A percentile compares a stretch with the other conserved stretches of the same genome.
Conservation (phyloP, 1,140 invertebrate species). For the Euura saliciscinereae region DNA sequence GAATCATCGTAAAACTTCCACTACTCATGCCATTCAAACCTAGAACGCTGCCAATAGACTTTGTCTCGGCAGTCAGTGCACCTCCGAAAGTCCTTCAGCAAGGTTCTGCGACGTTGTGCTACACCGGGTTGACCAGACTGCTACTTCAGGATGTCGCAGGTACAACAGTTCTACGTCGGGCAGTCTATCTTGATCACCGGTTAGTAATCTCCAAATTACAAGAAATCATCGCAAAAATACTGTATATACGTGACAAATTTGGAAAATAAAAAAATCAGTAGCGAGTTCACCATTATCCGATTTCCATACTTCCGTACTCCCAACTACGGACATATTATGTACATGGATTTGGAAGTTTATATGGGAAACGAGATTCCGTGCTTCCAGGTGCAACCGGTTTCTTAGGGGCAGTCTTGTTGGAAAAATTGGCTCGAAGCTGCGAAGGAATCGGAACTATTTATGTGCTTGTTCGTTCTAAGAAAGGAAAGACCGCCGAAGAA, state of each 20-base stretch:
- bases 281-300: too few species aligned
- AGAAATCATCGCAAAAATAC: not conserved
- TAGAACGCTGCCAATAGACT: too few species aligned
- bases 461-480: slow-evolving; percentile 71
- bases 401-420: slow-evolving; percentile 67
- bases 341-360: too few species aligned
- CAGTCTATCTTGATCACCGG: not conserved
- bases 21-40: too few species aligned
- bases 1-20: too few species aligned
- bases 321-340: too few species aligned
- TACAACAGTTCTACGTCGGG: not conserved
- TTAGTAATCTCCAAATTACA: not conserved
- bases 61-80: too few species aligned
- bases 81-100: too few species aligned
- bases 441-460: slow-evolving; percentile 69
- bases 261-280: not conserved
- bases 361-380: not conserved
- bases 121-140: too few species aligned
- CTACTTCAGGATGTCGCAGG: not conserved
- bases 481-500: slow-evolving; percentile 56
- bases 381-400: slow-evolving; percentile 63
- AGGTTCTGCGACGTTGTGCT: too few species aligned
- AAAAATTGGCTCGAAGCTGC: slow-evolving; percentile 70
- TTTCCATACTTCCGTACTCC: too few species aligned
- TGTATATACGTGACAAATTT: not conserved